Evolutionary conservation across 2,113 vertebrate species (phyloP).

Genomic region (Engystomops pustulosus): DNA sequence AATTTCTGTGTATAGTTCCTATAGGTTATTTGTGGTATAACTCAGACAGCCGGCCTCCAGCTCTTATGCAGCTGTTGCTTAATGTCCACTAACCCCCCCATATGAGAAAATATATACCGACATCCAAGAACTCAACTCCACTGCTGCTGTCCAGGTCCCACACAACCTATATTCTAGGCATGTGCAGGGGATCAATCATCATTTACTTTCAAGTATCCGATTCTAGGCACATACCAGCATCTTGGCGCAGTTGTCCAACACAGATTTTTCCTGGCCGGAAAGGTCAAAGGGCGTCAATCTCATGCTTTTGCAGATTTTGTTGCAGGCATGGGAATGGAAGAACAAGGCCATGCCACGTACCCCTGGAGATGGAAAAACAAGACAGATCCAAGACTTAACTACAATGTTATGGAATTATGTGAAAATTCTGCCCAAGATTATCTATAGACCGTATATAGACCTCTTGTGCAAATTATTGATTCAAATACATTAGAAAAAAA

Average conservation of each 20-base stretch:
- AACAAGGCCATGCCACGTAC: slow-evolving; percentile 97
- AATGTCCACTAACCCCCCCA: not conserved
- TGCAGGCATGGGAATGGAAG: slow-evolving; percentile 95
- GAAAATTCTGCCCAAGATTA: too few relatives aligned
- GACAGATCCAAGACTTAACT: not conserved
- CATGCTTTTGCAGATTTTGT: slow-evolving; percentile 95
- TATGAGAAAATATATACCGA: not conserved
- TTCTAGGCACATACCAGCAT: slow-evolving; percentile 82
- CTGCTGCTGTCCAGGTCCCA: too few relatives aligned
- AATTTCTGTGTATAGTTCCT: not conserved
- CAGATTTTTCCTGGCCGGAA: slow-evolving; percentile 77
- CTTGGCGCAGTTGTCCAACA: slow-evolving; percentile 86
- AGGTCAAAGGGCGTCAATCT: slow-evolving; percentile 89
- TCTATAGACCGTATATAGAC: too few relatives aligned
- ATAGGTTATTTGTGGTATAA: not conserved
- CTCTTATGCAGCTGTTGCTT: not conserved
- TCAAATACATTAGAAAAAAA: too few relatives aligned
- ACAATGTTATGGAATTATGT: too few relatives aligned
- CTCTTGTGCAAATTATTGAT: too few relatives aligned
- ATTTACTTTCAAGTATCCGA: not conserved
- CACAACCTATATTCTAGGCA: not conserved
- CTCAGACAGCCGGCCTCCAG: not conserved
- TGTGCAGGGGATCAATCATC: not conserved
- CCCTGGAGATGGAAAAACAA: slow-evolving; percentile 70
- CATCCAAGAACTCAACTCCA: not conserved